Evolutionary conservation across 2,797 vertebrate species (phyloP), one percentile per base, ranked within the genome.

Genomic region (Pelodytes ibericus): DNA sequence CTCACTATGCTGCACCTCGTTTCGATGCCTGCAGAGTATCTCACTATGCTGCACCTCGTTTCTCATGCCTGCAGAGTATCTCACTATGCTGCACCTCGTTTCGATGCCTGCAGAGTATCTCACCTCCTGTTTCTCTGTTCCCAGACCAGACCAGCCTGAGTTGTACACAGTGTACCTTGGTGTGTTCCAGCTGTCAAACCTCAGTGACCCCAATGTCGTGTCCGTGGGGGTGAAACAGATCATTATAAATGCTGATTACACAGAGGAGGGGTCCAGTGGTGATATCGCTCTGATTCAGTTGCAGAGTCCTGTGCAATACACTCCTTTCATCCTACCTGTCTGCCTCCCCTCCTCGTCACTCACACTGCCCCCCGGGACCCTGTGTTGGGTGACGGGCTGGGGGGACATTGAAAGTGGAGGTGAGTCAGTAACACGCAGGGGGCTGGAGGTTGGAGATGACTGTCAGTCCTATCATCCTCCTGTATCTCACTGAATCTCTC

Each of bases 321-420:
- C 82, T 0, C 64, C 81, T 66, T 56, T 47, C 0, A 59, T 88
- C 76, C 82, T 87, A 59, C 88, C 88, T 22, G 80, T 89, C 79
- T 88, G 86, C 70, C 83, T 90, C 18, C 88, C 88, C 0, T 82
- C 85, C 3, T 30, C 59, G 8, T 58, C 79, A 0, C 44, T 86
- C 18, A 80, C 18, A 0, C 71, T 89, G 10, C 25, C 29, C 24
- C 60, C 71, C 0, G 74, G 77, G 27, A 84, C 80, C 0, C 1
- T 69, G 44, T 90, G 89, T 66, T 89, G 87, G 87, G 84, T 84
- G 0, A 87, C 86, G 0, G 89, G 89, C 66, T 90, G 89, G 89
- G 88, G 88, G 1, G 69, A 76, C 15, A 16, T 80, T 13, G 7
- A 3, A 0, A 80, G 85, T 0, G 83, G 83, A 82, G 85, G 87